Conservation (phyloP, 2,113 vertebrate genomes). For the Misgurnus mizolepis region DNA sequence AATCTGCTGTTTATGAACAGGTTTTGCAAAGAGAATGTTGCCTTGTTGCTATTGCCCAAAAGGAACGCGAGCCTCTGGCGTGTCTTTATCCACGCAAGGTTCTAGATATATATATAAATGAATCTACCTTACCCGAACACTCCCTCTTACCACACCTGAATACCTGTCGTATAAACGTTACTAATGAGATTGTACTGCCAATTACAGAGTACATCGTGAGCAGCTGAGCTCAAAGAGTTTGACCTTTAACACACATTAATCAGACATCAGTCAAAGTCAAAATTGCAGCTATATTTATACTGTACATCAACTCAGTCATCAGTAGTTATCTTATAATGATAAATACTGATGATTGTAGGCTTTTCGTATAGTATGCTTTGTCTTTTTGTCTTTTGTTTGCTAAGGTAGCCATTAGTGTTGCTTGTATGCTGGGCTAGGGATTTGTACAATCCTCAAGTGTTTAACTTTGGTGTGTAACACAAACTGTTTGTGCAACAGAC, state of each 20-base stretch:
- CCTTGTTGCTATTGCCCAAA: background rate
- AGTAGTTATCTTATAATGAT: too few relatives aligned
- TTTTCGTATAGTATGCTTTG: too few relatives aligned
- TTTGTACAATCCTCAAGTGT: too few relatives aligned
- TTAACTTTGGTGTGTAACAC: too few relatives aligned
- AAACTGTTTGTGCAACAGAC: too few relatives aligned
- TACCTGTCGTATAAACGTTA: conserved; percentile 23
- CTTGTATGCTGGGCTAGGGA: too few relatives aligned
- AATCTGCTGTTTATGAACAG: background rate
- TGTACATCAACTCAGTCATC: background rate
- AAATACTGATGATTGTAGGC: too few relatives aligned
- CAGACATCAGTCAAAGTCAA: background rate
- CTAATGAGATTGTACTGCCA: background rate
- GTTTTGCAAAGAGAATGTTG: background rate
- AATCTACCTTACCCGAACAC: conserved; percentile 31
- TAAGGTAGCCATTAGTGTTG: too few relatives aligned
- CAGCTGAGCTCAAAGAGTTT: background rate
- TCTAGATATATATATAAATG: background rate
- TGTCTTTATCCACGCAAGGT: conserved; percentile 13
- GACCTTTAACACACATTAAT: background rate
- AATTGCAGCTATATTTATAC: background rate
- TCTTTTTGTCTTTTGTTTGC: too few relatives aligned
- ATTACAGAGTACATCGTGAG: background rate
- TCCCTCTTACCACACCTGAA: conserved; percentile 45
- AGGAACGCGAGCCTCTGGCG: background rate